These are phyloP conservation scores for Phanerotoma sp. DNA, from an alignment of 2,888 invertebrate species.

Conservation along the genomic window DNA sequence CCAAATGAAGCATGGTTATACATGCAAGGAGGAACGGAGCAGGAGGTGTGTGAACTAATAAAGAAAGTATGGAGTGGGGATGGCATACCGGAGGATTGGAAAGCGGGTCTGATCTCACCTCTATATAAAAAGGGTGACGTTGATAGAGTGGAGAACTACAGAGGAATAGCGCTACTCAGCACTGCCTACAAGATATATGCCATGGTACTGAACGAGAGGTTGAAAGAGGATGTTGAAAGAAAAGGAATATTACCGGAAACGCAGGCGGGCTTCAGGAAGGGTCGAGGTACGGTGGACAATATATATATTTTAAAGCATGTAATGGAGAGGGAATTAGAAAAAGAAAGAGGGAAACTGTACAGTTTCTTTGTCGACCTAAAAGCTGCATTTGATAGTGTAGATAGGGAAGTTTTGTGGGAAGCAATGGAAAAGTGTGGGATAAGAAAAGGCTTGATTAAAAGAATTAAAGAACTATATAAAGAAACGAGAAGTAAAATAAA, in stretches of 20 bases:
- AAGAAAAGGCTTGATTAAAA: constrained; percentile 2
- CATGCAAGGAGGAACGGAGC: not conserved
- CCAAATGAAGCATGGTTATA: too few species aligned
- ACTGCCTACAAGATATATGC: constrained; percentile 32
- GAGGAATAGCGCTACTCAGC: constrained; percentile 31
- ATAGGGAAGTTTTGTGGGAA: constrained; percentile 26
- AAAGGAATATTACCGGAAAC: constrained; percentile 18
- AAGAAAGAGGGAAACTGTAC: constrained; percentile 16
- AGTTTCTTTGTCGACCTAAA: constrained; percentile 31
- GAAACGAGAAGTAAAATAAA: too few species aligned
- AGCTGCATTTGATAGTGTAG: too few species aligned
- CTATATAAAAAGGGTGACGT: constrained; percentile 30
- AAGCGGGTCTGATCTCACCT: constrained; percentile 23
- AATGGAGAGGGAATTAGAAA: constrained; percentile 20
- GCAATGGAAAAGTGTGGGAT: constrained; percentile 20
- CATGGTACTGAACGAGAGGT: constrained; percentile 23
- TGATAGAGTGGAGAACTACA: constrained; percentile 26
- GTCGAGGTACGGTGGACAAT: too few species aligned
- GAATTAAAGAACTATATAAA: too few species aligned
- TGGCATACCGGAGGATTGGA: constrained; percentile 32
- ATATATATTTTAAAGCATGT: too few species aligned
- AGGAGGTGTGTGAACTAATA: not conserved
- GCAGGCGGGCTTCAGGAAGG: too few species aligned
- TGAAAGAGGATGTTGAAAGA: constrained; percentile 25
- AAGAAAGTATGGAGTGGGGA: constrained; percentile 23